Evolutionary conservation across 2,888 invertebrate genomes (phyloP), one percentile per base, ranked within the genome.

Genomic region (Petrophora chlorosata): DNA sequence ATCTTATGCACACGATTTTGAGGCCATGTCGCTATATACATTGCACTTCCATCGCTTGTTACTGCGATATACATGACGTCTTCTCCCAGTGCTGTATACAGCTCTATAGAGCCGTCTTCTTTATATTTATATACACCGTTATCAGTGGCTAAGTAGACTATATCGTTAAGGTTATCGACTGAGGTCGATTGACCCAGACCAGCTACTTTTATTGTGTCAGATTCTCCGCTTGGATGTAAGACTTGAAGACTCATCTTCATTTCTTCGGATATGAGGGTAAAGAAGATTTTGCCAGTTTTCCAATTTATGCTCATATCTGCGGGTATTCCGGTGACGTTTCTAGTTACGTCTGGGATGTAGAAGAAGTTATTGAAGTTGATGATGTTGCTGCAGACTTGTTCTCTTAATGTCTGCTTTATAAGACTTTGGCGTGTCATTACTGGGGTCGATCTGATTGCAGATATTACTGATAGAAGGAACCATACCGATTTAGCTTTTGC

Each of bases 1-100:
- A 90, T 79, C 42, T 74, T 84, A 9, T 82, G 82, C 0, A 90
- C 90, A 7, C 86, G 63, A 48, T 90, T 89, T 25, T 89, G 88
- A 0, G 90, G 90, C 86, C 87, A 90, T 0, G 90, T 90, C 0
- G 89, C 88, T 43, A 87, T 81, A 7, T 82, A 90, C 79, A 89
- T 82, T 0, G 68, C 60, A 0, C 48, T 51, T 0, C 88, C 89
- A 45, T 88, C 85, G 15, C 65, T 78, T 0, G 72, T 76, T 0
- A 84, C 76, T 0, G 88, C 80, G 5, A 84, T 63, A 45, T 89
- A 90, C 89, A 90, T 90, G 0, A 90, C 84, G 46, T 90, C 89
- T 71, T 88, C 87, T 1, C 85, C 85, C 15, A 79, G 61, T 53
- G 84, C 88, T 5, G 85, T 68, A 17, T 76, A 85, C 0, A 80